Base-by-base conservation (phyloP, 2,113 vertebrate genomes). In the Sander lucioperca region DNA sequence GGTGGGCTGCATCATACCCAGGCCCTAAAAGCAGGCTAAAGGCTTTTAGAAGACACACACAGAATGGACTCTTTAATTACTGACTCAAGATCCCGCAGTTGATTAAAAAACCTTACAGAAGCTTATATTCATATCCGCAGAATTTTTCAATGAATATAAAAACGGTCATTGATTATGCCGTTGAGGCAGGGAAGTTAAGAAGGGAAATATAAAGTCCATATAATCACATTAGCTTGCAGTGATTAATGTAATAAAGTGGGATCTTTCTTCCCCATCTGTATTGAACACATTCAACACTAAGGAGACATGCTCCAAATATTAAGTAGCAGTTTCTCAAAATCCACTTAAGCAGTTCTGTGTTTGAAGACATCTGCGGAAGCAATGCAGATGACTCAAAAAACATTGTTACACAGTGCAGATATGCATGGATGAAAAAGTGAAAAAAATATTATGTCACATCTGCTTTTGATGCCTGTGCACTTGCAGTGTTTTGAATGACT, bases 141-240 rank as follows among this genome's bases (percentile, higher is more conserved):
- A 91, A 84, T 87, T 88, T 92, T 93, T 92, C 89, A 92, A 92
- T 92, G 91, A 93, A 94, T 92, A 92, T 92, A 91, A 92, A 92
- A 93, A 88, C 9, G 89, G 80, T 81, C 91, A 92, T 94, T 93
- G 92, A 93, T 93, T 89, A 89, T 90, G 90, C 88, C 48, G 86
- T 93, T 90, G 89, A 85, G 83, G 83, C 76, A 86, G 66, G 59
- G 79, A 88, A 76, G 70, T 86, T 90, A 86, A 90, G 86, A 83
- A 82, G 80, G 58, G 90, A 91, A 92, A 92, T 90, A 91, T 91
- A 92, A 89, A 93, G 89, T 88, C 86, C 86, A 91, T 86, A 93
- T 93, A 93, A 94, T 94, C 92, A 93, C 89, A 93, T 93, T 92
- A 92, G 86, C 88, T 92, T 69, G 81, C 71, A 62, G 83, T 91